Conservation (phyloP, 2,113 vertebrate species). For the Zootoca vivipara region DNA sequence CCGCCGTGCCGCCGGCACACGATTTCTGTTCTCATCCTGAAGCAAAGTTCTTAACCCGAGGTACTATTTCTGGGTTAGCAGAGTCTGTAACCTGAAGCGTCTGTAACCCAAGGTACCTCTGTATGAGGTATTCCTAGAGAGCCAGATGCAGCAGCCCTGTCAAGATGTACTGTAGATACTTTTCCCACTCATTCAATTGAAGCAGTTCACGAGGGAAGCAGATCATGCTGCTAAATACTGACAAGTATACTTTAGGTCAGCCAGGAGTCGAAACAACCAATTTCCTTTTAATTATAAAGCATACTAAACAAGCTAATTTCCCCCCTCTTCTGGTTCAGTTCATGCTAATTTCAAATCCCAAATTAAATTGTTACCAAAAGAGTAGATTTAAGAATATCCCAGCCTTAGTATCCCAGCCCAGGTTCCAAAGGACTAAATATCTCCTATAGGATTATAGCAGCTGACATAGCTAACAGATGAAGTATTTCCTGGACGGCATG, state of each 20-base stretch:
- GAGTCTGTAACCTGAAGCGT: too few species aligned
- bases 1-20: too few species aligned
- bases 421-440: conserved; percentile 36
- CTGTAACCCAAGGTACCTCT: too few species aligned
- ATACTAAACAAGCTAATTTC: conserved; percentile 41
- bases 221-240: conserved; percentile 46
- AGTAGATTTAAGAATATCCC: conserved; percentile 8
- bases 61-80: too few species aligned
- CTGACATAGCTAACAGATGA: conserved; percentile 53
- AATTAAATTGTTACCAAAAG: conserved; percentile 36
- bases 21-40: too few species aligned
- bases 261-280: conserved; percentile 31
- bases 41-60: too few species aligned
- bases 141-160: conserved; percentile 9
- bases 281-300: conserved; percentile 52
- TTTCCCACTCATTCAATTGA: conserved; percentile 22
- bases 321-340: conserved; percentile 36
- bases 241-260: conserved; percentile 46
- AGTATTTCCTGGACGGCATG: conserved; percentile 50
- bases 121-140: conserved; percentile 1
- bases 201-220: conserved; percentile 57
- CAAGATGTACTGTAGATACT: conserved; percentile 31
- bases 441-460: conserved; percentile 35
- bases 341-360: conserved; percentile 45
- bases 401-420: conserved; percentile 36